Evolutionary conservation across 2,797 vertebrate genomes (phyloP).

Genomic region (Sylvilagus floridanus): DNA sequence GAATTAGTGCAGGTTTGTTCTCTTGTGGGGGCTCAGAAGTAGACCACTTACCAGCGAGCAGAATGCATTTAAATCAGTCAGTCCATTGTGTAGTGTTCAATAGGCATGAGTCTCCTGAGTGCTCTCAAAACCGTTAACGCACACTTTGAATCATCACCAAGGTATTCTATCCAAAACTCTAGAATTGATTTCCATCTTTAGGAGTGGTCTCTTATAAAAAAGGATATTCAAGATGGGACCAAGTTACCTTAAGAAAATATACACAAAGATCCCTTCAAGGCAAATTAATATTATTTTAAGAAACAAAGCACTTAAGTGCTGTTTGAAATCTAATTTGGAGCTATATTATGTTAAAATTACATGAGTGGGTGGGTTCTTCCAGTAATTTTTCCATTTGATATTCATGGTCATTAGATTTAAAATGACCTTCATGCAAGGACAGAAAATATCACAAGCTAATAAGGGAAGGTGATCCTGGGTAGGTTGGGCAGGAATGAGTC

Average conservation of each 20-base stretch:
- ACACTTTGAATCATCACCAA: neutral
- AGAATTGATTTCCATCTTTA: neutral
- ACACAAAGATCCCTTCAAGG: neutral
- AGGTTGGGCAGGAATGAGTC: neutral
- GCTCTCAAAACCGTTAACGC: neutral
- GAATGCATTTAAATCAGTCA: neutral
- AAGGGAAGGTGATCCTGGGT: neutral
- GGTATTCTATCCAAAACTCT: neutral
- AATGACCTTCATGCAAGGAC: conserved; percentile 36
- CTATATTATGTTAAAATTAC: neutral
- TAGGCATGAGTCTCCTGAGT: neutral
- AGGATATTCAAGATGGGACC: neutral
- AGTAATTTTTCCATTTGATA: conserved; percentile 27
- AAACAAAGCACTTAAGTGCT: neutral
- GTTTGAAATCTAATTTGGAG: conserved; percentile 44
- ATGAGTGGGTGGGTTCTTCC: neutral
- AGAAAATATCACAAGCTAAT: conserved; percentile 17
- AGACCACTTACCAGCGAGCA: neutral
- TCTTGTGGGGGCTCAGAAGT: neutral
- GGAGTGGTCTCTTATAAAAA: neutral
- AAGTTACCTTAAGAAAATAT: neutral
- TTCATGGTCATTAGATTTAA: conserved; percentile 13
- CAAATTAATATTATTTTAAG: neutral
- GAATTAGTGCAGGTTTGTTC: neutral
- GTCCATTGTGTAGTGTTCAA: neutral